Evolutionary conservation across 1,140 invertebrate species (phyloP).

Genomic region (Drosophila repleta): DNA sequence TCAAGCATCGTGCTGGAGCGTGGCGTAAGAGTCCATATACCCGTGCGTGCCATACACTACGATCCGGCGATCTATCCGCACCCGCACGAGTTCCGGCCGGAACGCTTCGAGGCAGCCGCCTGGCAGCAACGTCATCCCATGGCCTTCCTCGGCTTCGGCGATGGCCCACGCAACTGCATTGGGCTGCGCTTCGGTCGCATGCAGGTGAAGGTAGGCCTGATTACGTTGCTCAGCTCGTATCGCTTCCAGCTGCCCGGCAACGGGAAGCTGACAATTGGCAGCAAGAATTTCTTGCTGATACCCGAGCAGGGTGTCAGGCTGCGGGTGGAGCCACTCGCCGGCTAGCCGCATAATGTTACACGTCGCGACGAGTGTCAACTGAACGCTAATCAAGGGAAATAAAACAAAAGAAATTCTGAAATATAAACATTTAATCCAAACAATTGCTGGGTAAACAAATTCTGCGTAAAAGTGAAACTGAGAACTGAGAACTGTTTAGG

Average conservation of each 20-base stretch:
- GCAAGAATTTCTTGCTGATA: conserved; percentile 68
- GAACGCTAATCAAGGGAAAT: conserved; percentile 18
- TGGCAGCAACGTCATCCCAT: conserved; percentile 24
- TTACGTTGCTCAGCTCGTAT: conserved; percentile 61
- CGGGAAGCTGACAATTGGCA: conserved; percentile 68
- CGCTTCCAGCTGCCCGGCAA: conserved; percentile 54
- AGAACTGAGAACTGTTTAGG: too few species aligned
- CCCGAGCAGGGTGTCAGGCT: conserved; percentile 59
- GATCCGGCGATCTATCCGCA: conserved; percentile 49
- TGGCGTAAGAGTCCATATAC: conserved; percentile 82
- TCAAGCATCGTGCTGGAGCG: conserved; percentile 76
- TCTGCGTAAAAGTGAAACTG: conserved; percentile 2
- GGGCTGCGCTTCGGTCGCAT: conserved; percentile 81
- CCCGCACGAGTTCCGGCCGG: conserved; percentile 37
- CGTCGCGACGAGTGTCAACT: conserved; percentile 69
- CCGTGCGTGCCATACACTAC: conserved; percentile 45
- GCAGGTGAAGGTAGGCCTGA: conserved; percentile 63
- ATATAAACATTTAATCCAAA: too few species aligned
- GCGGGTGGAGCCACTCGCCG: conserved; percentile 24
- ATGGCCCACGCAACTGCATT: conserved; percentile 88
- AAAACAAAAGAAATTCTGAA: not conserved
- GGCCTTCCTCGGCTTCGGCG: conserved; percentile 89
- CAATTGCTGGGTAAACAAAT: conserved; percentile 27
- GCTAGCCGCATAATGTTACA: not conserved
- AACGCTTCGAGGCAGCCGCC: conserved; percentile 33